These are phyloP conservation scores for Willowsia nigromaculata DNA, from an alignment of 2,888 invertebrate genomes.

Conservation along the genomic window DNA sequence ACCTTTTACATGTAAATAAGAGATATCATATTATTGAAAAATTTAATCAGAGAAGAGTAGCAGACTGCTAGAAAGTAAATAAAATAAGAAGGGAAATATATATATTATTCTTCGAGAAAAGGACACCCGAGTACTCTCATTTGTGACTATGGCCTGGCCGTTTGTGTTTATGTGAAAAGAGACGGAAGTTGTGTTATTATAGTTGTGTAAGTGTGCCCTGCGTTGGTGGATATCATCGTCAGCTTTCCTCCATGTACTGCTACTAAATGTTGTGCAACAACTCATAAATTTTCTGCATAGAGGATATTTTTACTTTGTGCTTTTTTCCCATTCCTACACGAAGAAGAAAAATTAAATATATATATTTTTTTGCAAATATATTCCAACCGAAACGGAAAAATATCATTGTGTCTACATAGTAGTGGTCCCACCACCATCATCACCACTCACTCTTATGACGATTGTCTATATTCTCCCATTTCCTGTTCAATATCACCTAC, in stretches of 20 bases:
- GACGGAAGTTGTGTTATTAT: conserved; percentile 39
- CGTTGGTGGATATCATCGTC: conserved; percentile 15
- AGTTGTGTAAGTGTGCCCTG: conserved; percentile 30
- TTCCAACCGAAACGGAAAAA: not conserved
- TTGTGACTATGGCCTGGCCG: not conserved
- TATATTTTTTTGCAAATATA: not conserved
- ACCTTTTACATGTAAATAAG: not conserved
- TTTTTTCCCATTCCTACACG: not conserved
- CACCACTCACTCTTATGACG: not conserved
- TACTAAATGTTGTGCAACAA: not conserved
- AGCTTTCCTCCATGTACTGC: not conserved
- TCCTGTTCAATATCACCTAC: not conserved
- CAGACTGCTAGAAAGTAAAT: not conserved
- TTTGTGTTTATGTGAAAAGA: not conserved
- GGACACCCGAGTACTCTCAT: not conserved
- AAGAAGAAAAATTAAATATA: not conserved
- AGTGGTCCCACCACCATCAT: not conserved
- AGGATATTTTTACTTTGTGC: not conserved
- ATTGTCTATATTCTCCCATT: not conserved
- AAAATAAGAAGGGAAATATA: not conserved
- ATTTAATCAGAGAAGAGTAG: too few species aligned
- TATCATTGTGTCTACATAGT: too few species aligned
- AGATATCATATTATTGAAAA: not conserved
- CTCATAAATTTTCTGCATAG: conserved; percentile 5
- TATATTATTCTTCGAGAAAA: not conserved